Conservation (phyloP, 2,797 vertebrate genomes). For the Acanthurus lineatus region DNA sequence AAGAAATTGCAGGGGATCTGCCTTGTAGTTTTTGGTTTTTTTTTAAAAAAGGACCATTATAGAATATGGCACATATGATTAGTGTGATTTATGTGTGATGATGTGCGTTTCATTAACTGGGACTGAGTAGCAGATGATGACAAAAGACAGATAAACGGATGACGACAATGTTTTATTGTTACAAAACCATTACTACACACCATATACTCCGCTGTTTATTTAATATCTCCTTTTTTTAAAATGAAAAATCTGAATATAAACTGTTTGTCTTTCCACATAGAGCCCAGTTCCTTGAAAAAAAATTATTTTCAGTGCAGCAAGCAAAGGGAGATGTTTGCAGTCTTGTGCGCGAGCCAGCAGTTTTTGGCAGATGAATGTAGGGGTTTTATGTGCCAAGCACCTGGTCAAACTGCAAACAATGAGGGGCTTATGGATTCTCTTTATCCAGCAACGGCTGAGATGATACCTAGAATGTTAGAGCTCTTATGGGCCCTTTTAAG, state of each 20-base stretch:
- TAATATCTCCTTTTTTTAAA: neutral
- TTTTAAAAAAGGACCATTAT: conserved; percentile 1
- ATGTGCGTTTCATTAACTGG: conserved; percentile 40
- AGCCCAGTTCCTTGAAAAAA: conserved; percentile 41
- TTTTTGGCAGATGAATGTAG: conserved; percentile 82
- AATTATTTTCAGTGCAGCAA: conserved; percentile 57
- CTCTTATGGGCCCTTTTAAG: conserved; percentile 78
- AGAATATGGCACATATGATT: conserved; percentile 38
- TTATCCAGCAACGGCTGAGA: conserved; percentile 81
- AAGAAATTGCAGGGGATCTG: conserved; percentile 22
- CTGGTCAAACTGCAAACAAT: conserved; percentile 89
- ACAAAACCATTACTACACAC: conserved; percentile 22
- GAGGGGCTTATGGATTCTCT: conserved; percentile 85
- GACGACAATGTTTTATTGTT: conserved; percentile 15
- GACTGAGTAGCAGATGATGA: conserved; percentile 19
- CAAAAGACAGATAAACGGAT: conserved; percentile 27
- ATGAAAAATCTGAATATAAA: conserved; percentile 41
- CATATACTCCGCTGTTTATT: conserved; percentile 19
- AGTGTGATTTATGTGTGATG: conserved; percentile 48
- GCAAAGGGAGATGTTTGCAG: conserved; percentile 81
- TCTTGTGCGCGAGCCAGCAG: conserved; percentile 79
- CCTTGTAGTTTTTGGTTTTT: conserved; percentile 11
- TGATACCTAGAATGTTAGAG: conserved; percentile 77
- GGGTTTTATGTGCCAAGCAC: conserved; percentile 85
- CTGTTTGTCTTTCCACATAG: conserved; percentile 46